Conservation (phyloP, 1,140 invertebrate genomes). For the Helicoverpa armigera region DNA sequence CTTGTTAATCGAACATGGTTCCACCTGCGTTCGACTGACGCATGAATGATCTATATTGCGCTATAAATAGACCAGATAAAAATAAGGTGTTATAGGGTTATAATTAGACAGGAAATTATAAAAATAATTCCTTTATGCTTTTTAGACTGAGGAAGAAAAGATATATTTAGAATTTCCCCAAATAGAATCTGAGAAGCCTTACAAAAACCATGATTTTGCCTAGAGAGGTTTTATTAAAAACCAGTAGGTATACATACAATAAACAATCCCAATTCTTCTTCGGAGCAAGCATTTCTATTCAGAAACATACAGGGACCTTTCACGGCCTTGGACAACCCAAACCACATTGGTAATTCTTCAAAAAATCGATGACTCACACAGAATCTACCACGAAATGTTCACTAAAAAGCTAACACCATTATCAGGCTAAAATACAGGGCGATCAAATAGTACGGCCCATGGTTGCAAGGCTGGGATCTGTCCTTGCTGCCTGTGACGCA, state of each 20-base stretch:
- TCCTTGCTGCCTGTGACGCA: constrained; percentile 75
- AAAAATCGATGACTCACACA: constrained; percentile 39
- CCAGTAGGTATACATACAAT: no score
- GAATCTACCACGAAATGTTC: constrained; percentile 48
- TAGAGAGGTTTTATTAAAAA: no score
- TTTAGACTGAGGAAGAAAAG: no score
- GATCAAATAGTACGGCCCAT: constrained; percentile 60
- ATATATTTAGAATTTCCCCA: not conserved
- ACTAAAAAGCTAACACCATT: constrained; percentile 62
- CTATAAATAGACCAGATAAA: constrained; percentile 22
- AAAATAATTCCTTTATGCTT: no score
- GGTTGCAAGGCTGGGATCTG: constrained; percentile 58
- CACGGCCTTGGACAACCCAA: constrained; percentile 1
- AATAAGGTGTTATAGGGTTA: not conserved
- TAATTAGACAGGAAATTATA: constrained; percentile 8
- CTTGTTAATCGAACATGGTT: constrained; percentile 71
- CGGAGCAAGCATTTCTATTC: not conserved
- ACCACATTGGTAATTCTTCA: not conserved
- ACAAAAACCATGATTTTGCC: no score
- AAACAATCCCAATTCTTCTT: not conserved
- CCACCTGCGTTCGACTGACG: constrained; percentile 62
- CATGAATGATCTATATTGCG: constrained; percentile 59
- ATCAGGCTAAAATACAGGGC: constrained; percentile 62
- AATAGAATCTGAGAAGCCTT: not conserved
- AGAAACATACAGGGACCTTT: not conserved